phyloP scores from a whole-genome alignment of 1,140 invertebrate species.

The Hermetia illucens region DNA sequence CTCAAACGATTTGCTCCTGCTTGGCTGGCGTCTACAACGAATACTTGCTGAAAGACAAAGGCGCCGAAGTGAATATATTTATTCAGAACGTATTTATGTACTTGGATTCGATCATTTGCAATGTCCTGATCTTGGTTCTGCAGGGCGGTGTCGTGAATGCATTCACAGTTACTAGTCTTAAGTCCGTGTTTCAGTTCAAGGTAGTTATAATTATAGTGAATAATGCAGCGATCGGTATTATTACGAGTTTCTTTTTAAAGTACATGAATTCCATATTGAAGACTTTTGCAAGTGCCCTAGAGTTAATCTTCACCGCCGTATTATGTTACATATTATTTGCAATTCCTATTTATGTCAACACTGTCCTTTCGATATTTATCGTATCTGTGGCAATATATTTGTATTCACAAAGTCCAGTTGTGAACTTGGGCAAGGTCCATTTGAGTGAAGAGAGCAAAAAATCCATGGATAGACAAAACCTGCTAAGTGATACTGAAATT shows the following conservation, averaged over 20 bases:
- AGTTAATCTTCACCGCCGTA: slow-evolving; percentile 81
- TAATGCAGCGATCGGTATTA: slow-evolving; percentile 81
- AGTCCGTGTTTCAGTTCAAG: slow-evolving; percentile 43
- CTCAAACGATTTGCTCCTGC: slow-evolving; percentile 84
- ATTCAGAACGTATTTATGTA: slow-evolving; percentile 96
- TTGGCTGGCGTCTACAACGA: slow-evolving; percentile 94
- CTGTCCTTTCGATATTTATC: slow-evolving; percentile 65
- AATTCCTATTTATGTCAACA: slow-evolving; percentile 74
- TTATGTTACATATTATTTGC: slow-evolving; percentile 79
- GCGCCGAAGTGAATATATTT: slow-evolving; percentile 73
- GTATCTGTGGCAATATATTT: slow-evolving; percentile 72
- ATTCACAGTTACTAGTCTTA: slow-evolving; percentile 41
- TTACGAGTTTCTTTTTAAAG: slow-evolving; percentile 87
- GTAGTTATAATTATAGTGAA: slow-evolving; percentile 77
- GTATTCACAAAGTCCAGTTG: slow-evolving; percentile 83
- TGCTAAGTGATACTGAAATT: too few species aligned
- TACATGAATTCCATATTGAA: slow-evolving; percentile 92
- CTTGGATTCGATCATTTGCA: slow-evolving; percentile 84
- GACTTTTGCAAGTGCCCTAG: slow-evolving; percentile 88
- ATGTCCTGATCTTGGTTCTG: slow-evolving; percentile 50
- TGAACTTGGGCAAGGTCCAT: slow-evolving; percentile 35
- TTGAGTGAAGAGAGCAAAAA: too few species aligned
- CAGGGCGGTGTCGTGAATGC: slow-evolving; percentile 45
- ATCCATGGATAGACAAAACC: too few species aligned
- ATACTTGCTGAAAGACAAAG: slow-evolving; percentile 78